Evolutionary conservation across 2,797 vertebrate genomes (phyloP), one percentile per base, ranked within the genome.

Genomic region (Graptemys geographica): DNA sequence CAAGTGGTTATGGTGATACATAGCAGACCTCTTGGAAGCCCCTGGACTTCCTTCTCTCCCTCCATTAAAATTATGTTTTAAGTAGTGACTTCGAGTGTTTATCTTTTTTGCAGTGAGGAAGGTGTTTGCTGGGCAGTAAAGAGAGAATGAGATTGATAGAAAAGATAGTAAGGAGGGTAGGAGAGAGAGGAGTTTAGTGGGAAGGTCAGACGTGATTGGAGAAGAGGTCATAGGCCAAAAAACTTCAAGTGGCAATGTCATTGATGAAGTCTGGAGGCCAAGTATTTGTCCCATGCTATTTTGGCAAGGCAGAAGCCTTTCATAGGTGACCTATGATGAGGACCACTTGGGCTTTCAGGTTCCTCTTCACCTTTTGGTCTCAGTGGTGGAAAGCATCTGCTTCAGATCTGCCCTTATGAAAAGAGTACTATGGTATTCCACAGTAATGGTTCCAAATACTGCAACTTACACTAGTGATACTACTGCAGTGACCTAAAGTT

Each of bases 201-300:
- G 18, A 16, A 28, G 56, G 18, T 52, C n/a, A 69, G 11, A 27
- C 41, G 10, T 44, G 23, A 3, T 27, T 27, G 1, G 0, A 1
- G 11, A 37, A 55, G 55, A 5, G 23, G 31, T 19, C 79, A 0
- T 0, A 9, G n/a, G 33, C 11, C 72, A 8, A 8, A 27, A 1
- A 8, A 5, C 5, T 0, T 0, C 0, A 44, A 79, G 4, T 31
- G 37, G 72, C 4, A 87, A 79, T 0, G 1, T 2, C 27, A 11
- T 27, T 65, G 56, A 5, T 44, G 3, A 0, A 0, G 1, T 5
- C 10, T 62, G 41, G 11, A 80, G 57, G 41, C 41, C 76, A 79
- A 19, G 62, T 86, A 91, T 41, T 72, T 23, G 28, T 6, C 5
- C 56, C 9, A 28, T 74, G 21, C 16, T 86, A 83, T 81, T 0